Evolutionary conservation across 2,113 vertebrate genomes (phyloP).

Genomic region (Indri indri): DNA sequence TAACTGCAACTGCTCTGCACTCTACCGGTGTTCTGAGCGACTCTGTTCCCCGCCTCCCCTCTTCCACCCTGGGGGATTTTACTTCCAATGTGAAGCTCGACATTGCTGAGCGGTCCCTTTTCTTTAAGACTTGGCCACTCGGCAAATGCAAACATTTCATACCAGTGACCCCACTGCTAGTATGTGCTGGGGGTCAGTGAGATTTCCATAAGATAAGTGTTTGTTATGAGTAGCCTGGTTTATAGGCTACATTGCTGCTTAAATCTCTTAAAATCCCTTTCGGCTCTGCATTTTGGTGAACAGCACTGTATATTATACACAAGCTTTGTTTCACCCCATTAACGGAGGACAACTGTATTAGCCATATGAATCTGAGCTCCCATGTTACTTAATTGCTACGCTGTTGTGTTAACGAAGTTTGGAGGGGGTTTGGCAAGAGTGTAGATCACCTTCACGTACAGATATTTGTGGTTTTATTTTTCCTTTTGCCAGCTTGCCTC

Average conservation of each 20-base stretch:
- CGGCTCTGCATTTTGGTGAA: neutral
- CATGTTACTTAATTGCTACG: slow-evolving; percentile 68
- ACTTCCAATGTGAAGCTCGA: neutral
- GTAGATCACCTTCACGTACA: slow-evolving; percentile 73
- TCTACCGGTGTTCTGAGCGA: neutral
- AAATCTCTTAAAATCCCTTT: neutral
- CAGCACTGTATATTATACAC: neutral
- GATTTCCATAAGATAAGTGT: neutral
- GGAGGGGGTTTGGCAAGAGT: slow-evolving; percentile 48
- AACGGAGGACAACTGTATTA: slow-evolving; percentile 71
- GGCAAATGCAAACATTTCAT: neutral
- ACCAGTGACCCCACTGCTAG: neutral
- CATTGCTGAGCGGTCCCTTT: neutral
- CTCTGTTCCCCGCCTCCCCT: neutral
- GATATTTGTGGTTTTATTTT: slow-evolving; percentile 76
- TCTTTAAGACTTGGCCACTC: neutral
- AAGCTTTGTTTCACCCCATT: slow-evolving; percentile 69
- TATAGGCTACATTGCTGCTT: neutral
- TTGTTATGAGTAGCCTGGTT: neutral
- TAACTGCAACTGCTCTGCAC: neutral
- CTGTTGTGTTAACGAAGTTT: slow-evolving; percentile 70
- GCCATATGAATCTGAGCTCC: slow-evolving; percentile 62
- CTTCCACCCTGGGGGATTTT: neutral
- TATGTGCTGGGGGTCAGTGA: neutral
- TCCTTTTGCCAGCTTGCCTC: slow-evolving; percentile 66